phyloP scores from a whole-genome alignment of 2,797 vertebrate genomes.

The Lutjanus argentimaculatus region DNA sequence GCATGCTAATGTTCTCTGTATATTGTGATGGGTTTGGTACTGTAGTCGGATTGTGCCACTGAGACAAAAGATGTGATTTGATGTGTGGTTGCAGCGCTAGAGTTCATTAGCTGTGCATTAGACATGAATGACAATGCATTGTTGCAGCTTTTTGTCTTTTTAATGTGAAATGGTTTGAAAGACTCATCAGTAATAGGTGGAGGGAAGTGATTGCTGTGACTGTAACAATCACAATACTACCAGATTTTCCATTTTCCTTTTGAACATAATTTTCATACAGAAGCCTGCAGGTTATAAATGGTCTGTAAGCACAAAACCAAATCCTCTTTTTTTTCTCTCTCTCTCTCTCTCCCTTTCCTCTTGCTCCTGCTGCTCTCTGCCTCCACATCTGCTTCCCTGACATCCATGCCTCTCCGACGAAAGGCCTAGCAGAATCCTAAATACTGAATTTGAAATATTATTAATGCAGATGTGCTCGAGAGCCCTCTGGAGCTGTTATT shows the following conservation, averaged over 20 bases:
- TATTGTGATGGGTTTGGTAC: background rate
- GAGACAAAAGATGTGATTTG: background rate
- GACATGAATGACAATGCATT: slow-evolving; percentile 4
- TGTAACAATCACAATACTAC: slow-evolving; percentile 1
- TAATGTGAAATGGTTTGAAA: slow-evolving; percentile 13
- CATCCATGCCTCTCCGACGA: slow-evolving; percentile 24
- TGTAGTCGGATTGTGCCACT: background rate
- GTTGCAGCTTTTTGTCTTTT: background rate
- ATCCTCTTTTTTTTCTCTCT: slow-evolving; percentile 1
- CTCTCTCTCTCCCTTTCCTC: background rate
- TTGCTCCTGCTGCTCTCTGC: slow-evolving; percentile 27
- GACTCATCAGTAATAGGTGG: slow-evolving; percentile 2
- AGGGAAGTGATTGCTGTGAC: slow-evolving; percentile 22
- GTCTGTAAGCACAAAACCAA: slow-evolving; percentile 43
- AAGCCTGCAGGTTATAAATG: slow-evolving; percentile 43
- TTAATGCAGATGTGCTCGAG: slow-evolving; percentile 67
- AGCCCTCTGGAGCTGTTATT: slow-evolving; percentile 63
- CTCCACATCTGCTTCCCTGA: slow-evolving; percentile 37
- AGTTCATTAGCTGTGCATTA: slow-evolving; percentile 23
- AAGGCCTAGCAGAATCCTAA: slow-evolving; percentile 57
- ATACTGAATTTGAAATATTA: slow-evolving; percentile 61
- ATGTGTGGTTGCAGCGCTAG: background rate
- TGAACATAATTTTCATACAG: slow-evolving; percentile 30
- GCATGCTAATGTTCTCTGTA: background rate
- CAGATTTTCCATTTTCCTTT: slow-evolving; percentile 25